Evolutionary conservation across 2,888 invertebrate genomes (phyloP).

Genomic region (Chirona hameri): DNA sequence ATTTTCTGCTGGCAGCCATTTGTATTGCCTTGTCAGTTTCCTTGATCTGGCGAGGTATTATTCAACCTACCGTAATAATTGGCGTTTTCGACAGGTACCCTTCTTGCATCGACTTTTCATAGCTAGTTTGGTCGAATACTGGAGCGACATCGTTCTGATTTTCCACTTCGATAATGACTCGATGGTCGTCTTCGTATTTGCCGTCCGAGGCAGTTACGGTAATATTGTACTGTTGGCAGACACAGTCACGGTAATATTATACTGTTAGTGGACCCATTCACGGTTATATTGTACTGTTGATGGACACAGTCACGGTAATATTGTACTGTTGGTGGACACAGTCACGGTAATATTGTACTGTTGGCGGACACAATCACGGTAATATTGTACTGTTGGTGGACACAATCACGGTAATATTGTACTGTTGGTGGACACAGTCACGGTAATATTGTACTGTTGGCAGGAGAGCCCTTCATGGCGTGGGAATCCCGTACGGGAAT

Average conservation of each 20-base stretch:
- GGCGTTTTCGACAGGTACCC: neutral
- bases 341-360: neutral
- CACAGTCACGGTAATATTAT: too few species aligned
- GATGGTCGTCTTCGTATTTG: neutral
- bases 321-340: neutral
- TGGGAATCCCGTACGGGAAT: too few species aligned
- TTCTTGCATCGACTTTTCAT: neutral
- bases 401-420: neutral
- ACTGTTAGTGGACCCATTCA: too few species aligned
- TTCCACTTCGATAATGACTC: neutral
- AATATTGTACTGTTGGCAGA: neutral
- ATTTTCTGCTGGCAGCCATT: too few species aligned
- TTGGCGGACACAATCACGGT: neutral
- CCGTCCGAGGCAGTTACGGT: constrained; percentile 22
- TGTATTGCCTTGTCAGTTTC: too few species aligned
- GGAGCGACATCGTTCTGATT: constrained; percentile 4
- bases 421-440: neutral
- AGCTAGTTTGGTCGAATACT: neutral
- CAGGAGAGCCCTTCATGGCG: too few species aligned
- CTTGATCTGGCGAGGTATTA: too few species aligned
- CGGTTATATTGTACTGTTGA: neutral
- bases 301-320: neutral
- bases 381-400: neutral
- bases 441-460: too few species aligned
- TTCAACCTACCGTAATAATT: neutral